Conservation (phyloP, 2,797 vertebrate species). For the Phoxinus dragarum region DNA sequence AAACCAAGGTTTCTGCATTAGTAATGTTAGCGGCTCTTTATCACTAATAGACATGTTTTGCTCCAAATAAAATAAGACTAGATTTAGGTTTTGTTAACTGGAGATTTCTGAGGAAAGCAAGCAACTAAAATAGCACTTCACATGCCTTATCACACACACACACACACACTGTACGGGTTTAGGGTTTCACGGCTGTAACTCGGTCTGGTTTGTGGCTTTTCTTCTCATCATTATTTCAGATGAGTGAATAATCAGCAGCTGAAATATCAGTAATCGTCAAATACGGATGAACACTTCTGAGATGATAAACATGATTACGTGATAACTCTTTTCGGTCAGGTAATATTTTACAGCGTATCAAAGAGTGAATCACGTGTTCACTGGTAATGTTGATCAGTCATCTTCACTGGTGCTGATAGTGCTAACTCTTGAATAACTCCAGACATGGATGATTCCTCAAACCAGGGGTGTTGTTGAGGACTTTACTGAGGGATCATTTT, state of each 20-base stretch:
- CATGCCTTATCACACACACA: conserved; percentile 49
- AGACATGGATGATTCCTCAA: too few relatives aligned
- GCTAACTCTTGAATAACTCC: not conserved
- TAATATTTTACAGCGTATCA: not conserved
- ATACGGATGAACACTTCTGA: not conserved
- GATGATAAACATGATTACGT: not conserved
- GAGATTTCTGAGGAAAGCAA: not conserved
- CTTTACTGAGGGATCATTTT: too few relatives aligned
- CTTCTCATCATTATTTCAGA: conserved; percentile 79
- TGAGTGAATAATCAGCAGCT: not conserved
- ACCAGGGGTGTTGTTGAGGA: not conserved
- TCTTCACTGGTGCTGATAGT: not conserved
- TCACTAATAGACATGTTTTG: not conserved
- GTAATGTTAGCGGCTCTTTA: not conserved
- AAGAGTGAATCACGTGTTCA: not conserved
- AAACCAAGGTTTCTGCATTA: not conserved
- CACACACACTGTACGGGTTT: conserved; percentile 70
- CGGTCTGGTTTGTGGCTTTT: conserved; percentile 66
- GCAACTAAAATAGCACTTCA: not conserved
- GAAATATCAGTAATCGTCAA: not conserved
- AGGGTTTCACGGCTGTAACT: conserved; percentile 78
- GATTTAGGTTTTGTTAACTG: not conserved
- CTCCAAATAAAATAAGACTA: not conserved
- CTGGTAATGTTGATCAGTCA: not conserved
- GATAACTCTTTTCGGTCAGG: not conserved